Conservation (phyloP, 2,888 invertebrate species). For the Trileptium ribeirensis region DNA sequence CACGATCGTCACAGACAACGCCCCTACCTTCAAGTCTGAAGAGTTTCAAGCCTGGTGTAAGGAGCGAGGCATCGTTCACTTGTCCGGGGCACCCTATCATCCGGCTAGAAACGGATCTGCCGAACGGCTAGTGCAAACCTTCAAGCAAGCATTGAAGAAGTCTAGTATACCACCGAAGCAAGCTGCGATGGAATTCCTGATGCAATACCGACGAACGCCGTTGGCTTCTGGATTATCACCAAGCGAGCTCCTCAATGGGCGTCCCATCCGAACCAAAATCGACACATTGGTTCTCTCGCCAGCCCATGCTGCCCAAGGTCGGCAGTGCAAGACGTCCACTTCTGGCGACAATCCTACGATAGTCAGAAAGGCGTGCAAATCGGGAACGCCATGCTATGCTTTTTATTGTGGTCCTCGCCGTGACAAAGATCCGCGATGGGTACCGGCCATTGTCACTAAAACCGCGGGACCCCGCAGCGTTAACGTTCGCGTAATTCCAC, state of each 20-base stretch:
- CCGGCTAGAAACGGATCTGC: constrained; percentile 31
- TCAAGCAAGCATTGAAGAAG: constrained; percentile 33
- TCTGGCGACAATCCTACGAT: not conserved
- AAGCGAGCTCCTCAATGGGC: constrained; percentile 20
- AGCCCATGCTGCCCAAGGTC: constrained; percentile 21
- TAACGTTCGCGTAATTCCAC: constrained; percentile 20
- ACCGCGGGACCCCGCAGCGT: not conserved
- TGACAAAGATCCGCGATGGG: constrained; percentile 21
- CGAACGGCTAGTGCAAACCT: constrained; percentile 29
- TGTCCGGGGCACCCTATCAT: constrained; percentile 37
- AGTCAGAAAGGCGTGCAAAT: not conserved
- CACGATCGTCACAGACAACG: constrained; percentile 38
- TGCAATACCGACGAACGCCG: constrained; percentile 22
- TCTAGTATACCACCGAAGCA: constrained; percentile 24
- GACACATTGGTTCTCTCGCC: constrained; percentile 9
- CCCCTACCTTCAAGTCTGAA: constrained; percentile 28
- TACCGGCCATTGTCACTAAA: constrained; percentile 20
- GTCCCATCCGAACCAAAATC: constrained; percentile 19
- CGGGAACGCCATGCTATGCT: not conserved
- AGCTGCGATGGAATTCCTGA: constrained; percentile 26
- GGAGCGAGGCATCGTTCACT: not conserved
- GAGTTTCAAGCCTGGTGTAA: not conserved
- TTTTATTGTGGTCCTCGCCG: constrained; percentile 21
- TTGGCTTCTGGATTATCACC: constrained; percentile 21
- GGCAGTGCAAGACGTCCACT: constrained; percentile 10